Evolutionary conservation across 2,113 vertebrate genomes (phyloP), one percentile per base, ranked within the genome.

Genomic region (Odobenus rosmarus): DNA sequence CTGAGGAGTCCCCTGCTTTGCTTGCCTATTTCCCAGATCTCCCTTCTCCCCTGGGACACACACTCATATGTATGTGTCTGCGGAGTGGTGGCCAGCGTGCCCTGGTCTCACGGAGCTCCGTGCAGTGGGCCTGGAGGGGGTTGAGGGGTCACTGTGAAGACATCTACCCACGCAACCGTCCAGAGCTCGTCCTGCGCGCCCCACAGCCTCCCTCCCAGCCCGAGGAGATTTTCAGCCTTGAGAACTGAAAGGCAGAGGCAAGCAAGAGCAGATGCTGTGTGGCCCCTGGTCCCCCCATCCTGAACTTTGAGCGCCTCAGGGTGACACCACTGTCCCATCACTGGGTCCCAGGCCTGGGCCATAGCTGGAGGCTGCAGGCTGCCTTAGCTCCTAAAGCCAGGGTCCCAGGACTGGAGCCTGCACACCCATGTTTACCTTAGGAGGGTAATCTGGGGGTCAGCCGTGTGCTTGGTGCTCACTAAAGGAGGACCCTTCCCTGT

Each of bases 31-130:
- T n/a, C 33, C 67, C 33, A 24, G 16, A 18, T 19, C 16, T n/a
- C 33, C 33, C 33, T 69, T 21, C 33, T n/a, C 4, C 71, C 36
- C 36, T 6, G 71, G 28, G 28, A 33, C 62, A 31, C 62, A 53
- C 51, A 14, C 51, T 14, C 14, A 12, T 53, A 12, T 53, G 46
- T 46, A 7, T 46, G 46, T 46, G 46, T 46, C 39, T 74, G 36
- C 39, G 14, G 71, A 26, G 26, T 42, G 71, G 71, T 42, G 39
- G 24, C 12, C 1, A 23, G 23, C 3, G 1, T 0, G 36, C 71
- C 61, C 23, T 3, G 67, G 39, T 74, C 12, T n/a, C 51, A 7
- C 2, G 0, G 36, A 4, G 36, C 49, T 7, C 11, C 6, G 0
- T 61, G 39, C 8, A 9, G 39, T 4, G 23, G 71, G 31, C 31